These are phyloP conservation scores for Saimiri boliviensis DNA, from an alignment of 2,113 vertebrate species.

Conservation along the genomic window DNA sequence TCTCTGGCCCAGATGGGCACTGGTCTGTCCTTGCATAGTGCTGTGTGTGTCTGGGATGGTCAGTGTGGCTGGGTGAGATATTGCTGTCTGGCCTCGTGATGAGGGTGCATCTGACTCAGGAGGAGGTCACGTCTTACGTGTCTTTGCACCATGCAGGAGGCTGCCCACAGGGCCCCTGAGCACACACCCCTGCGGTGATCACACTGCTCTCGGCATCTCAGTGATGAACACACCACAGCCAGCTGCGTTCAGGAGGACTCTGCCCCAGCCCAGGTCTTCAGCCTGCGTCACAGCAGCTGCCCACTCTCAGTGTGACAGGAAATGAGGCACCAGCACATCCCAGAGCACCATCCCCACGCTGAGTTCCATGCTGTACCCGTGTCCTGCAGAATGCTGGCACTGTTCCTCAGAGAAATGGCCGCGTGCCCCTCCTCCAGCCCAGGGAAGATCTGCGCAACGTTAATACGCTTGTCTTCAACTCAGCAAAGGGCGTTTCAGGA, in stretches of 20 bases:
- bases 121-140: not conserved
- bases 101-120: too few relatives aligned
- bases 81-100: not conserved
- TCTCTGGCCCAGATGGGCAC: fast-evolving
- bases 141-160: too few relatives aligned
- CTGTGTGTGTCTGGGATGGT: not conserved
- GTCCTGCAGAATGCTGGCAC: too few relatives aligned
- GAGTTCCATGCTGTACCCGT: too few relatives aligned
- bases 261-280: not conserved
- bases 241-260: too few relatives aligned
- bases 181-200: fast-evolving
- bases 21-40: not conserved
- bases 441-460: too few relatives aligned
- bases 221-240: not conserved
- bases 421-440: fast-evolving
- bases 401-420: not conserved
- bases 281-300: not conserved
- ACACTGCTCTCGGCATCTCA: fast-evolving
- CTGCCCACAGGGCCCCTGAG: not conserved
- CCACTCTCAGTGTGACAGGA: not conserved
- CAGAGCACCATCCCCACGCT: not conserved
- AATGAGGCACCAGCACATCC: too few relatives aligned
- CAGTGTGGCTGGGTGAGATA: fast-evolving
- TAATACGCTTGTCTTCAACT: not conserved
- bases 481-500: not conserved